Conservation (phyloP, 2,797 vertebrate genomes). For the Furcifer pardalis region DNA sequence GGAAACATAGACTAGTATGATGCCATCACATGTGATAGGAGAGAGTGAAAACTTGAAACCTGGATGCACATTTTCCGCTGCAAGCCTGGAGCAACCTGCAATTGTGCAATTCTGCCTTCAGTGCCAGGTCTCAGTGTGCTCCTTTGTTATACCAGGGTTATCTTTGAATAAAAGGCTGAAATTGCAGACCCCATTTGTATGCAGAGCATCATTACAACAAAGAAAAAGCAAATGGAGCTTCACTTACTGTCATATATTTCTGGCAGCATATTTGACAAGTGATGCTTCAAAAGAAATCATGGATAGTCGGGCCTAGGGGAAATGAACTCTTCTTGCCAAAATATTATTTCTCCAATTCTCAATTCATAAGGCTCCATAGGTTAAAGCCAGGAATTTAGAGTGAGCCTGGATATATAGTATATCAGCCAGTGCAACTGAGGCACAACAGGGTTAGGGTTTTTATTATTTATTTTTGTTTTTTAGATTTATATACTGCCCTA, state of each 20-base stretch:
- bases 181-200: not conserved
- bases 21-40: not conserved
- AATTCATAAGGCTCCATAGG: conserved; percentile 44
- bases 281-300: conserved; percentile 44
- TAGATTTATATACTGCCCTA: too few relatives aligned
- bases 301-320: conserved; percentile 35
- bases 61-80: not conserved
- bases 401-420: too few relatives aligned
- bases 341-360: conserved; percentile 62
- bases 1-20: not conserved
- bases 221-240: not conserved
- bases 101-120: not conserved
- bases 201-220: not conserved
- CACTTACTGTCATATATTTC: conserved; percentile 35
- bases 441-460: too few relatives aligned
- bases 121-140: not conserved
- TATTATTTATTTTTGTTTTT: too few relatives aligned
- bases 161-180: not conserved
- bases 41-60: not conserved
- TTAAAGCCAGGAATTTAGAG: too few relatives aligned
- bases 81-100: not conserved
- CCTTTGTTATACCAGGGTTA: not conserved
- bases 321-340: conserved; percentile 56
- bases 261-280: conserved; percentile 40
- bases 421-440: too few relatives aligned